Percentiles rank a stretch among this genome's conserved stretches.
Evolutionary conservation across 2,888 invertebrate species (phyloP).

Genomic region (Athalia rosae): DNA sequence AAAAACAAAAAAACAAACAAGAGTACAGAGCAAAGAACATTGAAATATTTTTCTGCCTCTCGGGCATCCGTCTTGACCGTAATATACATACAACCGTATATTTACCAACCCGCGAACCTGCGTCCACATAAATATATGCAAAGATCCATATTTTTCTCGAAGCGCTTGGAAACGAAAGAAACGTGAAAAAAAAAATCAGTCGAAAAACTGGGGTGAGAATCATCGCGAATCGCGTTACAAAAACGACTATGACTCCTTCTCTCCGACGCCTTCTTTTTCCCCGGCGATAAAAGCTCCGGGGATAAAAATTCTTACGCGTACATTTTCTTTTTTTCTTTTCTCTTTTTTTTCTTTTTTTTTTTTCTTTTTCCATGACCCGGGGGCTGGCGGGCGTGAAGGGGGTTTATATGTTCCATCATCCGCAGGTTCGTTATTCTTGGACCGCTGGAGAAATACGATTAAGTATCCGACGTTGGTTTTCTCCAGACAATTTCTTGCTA

Average conservation of each 20-base stretch:
- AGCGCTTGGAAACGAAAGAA: not conserved
- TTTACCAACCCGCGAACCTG: slow-evolving; percentile 1
- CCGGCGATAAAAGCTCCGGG: too few species aligned
- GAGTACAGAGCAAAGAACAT: slow-evolving; percentile 25
- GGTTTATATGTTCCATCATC: not conserved
- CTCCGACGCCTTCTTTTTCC: too few species aligned
- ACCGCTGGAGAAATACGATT: slow-evolving; percentile 56
- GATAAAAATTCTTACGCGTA: too few species aligned
- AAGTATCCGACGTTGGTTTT: slow-evolving; percentile 48
- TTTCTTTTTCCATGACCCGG: not conserved
- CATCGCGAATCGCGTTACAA: too few species aligned
- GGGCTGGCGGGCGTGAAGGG: not conserved
- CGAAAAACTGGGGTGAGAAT: too few species aligned
- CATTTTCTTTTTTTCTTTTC: too few species aligned
- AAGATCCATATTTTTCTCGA: not conserved
- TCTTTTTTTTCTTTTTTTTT: too few species aligned
- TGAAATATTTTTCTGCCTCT: slow-evolving; percentile 9
- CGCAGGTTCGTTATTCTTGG: slow-evolving; percentile 56
- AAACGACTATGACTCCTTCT: too few species aligned
- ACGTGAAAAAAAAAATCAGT: too few species aligned
- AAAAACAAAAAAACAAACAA: not conserved
- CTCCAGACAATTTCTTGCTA: slow-evolving; percentile 42
- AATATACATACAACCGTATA: slow-evolving; percentile 9
- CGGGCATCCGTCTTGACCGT: slow-evolving; percentile 18
- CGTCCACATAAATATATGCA: not conserved